A percentile compares a stretch with the other conserved stretches of the same genome.
phyloP scores from a whole-genome alignment of 1,140 invertebrate species.

The Psix sp. region DNA sequence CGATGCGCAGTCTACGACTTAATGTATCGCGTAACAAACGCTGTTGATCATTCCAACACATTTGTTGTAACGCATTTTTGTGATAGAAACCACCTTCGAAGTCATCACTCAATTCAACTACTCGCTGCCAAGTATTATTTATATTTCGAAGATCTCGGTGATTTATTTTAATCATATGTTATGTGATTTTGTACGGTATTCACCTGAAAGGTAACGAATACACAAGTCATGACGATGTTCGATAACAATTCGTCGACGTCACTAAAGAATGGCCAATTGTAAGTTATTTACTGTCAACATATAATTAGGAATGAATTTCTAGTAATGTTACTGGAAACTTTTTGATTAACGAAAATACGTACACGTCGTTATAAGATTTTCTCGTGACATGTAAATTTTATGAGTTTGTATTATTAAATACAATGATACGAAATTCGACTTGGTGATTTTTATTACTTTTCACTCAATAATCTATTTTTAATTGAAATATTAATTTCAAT shows the following conservation, averaged over 20 bases:
- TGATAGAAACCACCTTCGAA: conserved; percentile 65
- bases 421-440: conserved; percentile 30
- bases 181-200: conserved; percentile 66
- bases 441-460: no score
- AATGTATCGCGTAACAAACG: conserved; percentile 76
- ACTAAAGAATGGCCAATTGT: conserved; percentile 26
- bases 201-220: conserved; percentile 63
- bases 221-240: conserved; percentile 60
- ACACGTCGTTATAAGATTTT: conserved; percentile 49
- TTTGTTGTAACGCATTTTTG: conserved; percentile 57
- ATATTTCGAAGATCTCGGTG: conserved; percentile 63
- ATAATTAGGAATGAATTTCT: conserved; percentile 24
- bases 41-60: conserved; percentile 67
- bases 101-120: conserved; percentile 61
- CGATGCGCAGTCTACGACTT: conserved; percentile 86
- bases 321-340: conserved; percentile 20
- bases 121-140: conserved; percentile 70
- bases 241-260: conserved; percentile 39
- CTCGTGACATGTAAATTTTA: conserved; percentile 43
- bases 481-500: no score
- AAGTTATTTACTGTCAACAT: conserved; percentile 26
- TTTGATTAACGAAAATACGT: conserved; percentile 37
- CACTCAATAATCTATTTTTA: no score
- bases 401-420: conserved; percentile 57
- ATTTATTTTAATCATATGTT: conserved; percentile 64